Base-by-base conservation (phyloP, 2,113 vertebrate species). In the Zosterops lateralis region DNA sequence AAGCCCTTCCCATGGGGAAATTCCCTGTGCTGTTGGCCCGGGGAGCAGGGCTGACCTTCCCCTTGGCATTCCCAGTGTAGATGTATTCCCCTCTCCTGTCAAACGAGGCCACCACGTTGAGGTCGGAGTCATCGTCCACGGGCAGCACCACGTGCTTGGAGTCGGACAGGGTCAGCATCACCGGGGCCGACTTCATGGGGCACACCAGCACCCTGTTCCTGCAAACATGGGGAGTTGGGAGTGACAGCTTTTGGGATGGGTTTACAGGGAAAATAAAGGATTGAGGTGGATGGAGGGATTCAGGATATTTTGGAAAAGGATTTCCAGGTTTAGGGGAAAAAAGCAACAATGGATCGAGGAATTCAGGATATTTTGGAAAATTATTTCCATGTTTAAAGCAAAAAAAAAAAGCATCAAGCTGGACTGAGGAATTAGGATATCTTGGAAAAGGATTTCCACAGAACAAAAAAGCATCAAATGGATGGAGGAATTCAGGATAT, bases 101-200 rank as follows among this genome's bases (percentile, higher is more conserved):
- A 45, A 99, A 99, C n/a, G 99, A 99, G 12, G 99, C 99, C 96
- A 99, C 99, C 42, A 99, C 99, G 3, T 99, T 99, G 89, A 99
- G 98, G 92, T 99, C 99, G 0, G 99, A 99, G 92, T 99, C 99
- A 16, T 99, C 99, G n/a, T 99, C 99, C 94, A 99, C 99, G 0
- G 99, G 99, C 14, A 99, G 97, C 58, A 99, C 98, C 18, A 99
- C 99, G 6, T 99, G 99, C 92, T 99, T 99, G 93, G 99, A 99
- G 97, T 99, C 99, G 1, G 99, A 99, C 83, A 99, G 97, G 0
- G 99, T 99, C 60, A 99, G 98, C 97, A 99, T 98, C 71, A 99
- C 99, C 0, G 99, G 99, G 0, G 99, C 99, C 1, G 99, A 99
- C 97, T 99, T 99, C 99, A 99, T 99, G 54, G 99, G 99, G 89